These are phyloP conservation scores for Eupithecia vulgata DNA, from an alignment of 2,888 invertebrate species.

Conservation along the genomic window DNA sequence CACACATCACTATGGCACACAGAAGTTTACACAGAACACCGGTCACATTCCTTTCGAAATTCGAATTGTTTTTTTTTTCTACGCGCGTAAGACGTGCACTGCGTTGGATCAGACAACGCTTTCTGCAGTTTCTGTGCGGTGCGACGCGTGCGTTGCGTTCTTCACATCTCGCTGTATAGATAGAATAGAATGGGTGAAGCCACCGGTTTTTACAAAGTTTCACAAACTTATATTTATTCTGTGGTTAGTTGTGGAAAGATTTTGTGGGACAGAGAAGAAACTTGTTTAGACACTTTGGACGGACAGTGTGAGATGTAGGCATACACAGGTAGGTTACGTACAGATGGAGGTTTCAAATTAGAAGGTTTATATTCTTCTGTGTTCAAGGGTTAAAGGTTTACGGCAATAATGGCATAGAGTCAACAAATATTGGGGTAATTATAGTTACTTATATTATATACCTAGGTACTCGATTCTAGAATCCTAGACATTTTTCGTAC, in stretches of 20 bases:
- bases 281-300: slow-evolving; percentile 69
- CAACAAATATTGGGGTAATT: too few relatives aligned
- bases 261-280: slow-evolving; percentile 75
- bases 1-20: slow-evolving; percentile 78
- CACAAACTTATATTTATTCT: background rate
- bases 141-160: slow-evolving; percentile 53
- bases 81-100: slow-evolving; percentile 63
- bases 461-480: too few relatives aligned
- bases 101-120: slow-evolving; percentile 72
- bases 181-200: slow-evolving; percentile 9
- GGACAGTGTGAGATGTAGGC: slow-evolving; percentile 24
- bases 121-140: slow-evolving; percentile 51
- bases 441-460: too few relatives aligned
- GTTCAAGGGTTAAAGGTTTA: background rate
- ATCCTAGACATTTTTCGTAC: background rate
- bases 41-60: slow-evolving; percentile 74
- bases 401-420: background rate
- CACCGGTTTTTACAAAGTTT: slow-evolving; percentile 42
- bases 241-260: slow-evolving; percentile 60
- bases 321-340: background rate
- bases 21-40: slow-evolving; percentile 59
- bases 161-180: slow-evolving; percentile 18
- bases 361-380: background rate
- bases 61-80: slow-evolving; percentile 64
- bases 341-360: background rate